Evolutionary conservation across 2,113 vertebrate genomes (phyloP).

Genomic region (Synchiropus splendidus): DNA sequence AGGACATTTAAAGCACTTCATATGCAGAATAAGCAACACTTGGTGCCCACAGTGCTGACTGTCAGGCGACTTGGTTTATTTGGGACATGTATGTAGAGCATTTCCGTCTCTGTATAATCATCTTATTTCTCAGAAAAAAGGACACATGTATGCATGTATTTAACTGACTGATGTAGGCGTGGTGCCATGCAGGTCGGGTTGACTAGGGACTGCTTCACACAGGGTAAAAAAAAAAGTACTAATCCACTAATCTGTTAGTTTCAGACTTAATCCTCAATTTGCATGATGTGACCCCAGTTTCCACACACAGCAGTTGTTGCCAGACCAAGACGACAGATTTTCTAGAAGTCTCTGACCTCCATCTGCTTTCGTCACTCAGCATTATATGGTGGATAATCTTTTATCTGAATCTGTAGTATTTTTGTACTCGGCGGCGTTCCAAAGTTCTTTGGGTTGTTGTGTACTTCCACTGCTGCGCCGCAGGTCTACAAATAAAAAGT

Average conservation of each 20-base stretch:
- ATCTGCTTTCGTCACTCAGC: slow-evolving; percentile 7
- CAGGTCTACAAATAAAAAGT: too few relatives aligned
- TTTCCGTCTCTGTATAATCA: slow-evolving; percentile 30
- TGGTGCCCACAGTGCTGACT: not conserved
- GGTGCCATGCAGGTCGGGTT: slow-evolving; percentile 16
- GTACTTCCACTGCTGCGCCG: too few relatives aligned
- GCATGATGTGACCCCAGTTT: slow-evolving; percentile 15
- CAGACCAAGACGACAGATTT: slow-evolving; percentile 10
- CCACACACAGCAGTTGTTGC: slow-evolving; percentile 11
- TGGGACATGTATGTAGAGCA: slow-evolving; percentile 22
- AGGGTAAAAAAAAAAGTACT: slow-evolving; percentile 21
- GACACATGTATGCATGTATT: slow-evolving; percentile 4
- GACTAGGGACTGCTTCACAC: slow-evolving; percentile 26
- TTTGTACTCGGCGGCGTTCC: too few relatives aligned
- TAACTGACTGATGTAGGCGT: not conserved
- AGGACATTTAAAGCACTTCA: too few relatives aligned
- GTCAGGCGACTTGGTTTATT: not conserved
- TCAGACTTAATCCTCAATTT: slow-evolving; percentile 41
- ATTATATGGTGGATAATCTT: not conserved
- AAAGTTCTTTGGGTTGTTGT: too few relatives aligned
- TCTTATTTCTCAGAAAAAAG: slow-evolving; percentile 21
- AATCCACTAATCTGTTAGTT: slow-evolving; percentile 55
- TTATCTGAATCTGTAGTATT: too few relatives aligned
- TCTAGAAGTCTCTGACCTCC: slow-evolving; percentile 15
- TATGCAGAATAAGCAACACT: not conserved